phyloP scores from a whole-genome alignment of 2,888 invertebrate genomes.

The Tethea ocularis region DNA sequence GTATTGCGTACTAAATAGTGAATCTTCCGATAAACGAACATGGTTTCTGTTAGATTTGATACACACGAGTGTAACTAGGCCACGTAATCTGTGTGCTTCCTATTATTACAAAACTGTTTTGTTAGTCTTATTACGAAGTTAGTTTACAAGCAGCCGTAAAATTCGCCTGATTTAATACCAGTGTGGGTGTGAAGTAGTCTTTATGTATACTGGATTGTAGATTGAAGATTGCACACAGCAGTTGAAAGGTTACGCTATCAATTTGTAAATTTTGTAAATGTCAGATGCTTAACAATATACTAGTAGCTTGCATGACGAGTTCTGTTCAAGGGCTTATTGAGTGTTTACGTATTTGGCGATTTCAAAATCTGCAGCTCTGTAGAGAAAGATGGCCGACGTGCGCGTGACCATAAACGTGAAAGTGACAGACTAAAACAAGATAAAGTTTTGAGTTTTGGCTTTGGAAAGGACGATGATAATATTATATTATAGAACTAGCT shows the following conservation, averaged over 20 bases:
- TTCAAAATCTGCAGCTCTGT: too few species aligned
- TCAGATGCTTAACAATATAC: conserved; percentile 4
- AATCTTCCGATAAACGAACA: conserved; percentile 19
- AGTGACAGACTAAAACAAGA: too few species aligned
- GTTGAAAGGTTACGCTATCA: conserved; percentile 15
- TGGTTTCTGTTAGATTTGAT: conserved; percentile 25
- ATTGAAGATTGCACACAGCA: conserved; percentile 11
- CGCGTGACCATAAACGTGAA: too few species aligned
- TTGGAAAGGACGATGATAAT: too few species aligned
- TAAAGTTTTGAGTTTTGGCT: too few species aligned
- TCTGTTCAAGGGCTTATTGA: neutral
- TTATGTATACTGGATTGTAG: conserved; percentile 12
- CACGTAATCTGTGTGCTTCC: conserved; percentile 56
- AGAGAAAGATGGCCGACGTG: neutral
- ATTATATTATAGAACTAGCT: too few species aligned
- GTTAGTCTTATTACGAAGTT: conserved; percentile 30
- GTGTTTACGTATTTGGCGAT: neutral
- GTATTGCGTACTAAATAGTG: conserved; percentile 1
- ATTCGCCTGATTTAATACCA: conserved; percentile 37
- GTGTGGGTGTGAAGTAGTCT: conserved; percentile 35
- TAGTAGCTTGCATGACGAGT: neutral
- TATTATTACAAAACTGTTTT: conserved; percentile 53
- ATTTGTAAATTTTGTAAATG: conserved; percentile 12
- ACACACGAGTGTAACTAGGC: conserved; percentile 43
- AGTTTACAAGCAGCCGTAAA: conserved; percentile 37